A percentile compares a stretch with the other conserved stretches of the same genome.
Evolutionary conservation across 2,797 vertebrate genomes (phyloP).

Genomic region (Characodon lateralis): DNA sequence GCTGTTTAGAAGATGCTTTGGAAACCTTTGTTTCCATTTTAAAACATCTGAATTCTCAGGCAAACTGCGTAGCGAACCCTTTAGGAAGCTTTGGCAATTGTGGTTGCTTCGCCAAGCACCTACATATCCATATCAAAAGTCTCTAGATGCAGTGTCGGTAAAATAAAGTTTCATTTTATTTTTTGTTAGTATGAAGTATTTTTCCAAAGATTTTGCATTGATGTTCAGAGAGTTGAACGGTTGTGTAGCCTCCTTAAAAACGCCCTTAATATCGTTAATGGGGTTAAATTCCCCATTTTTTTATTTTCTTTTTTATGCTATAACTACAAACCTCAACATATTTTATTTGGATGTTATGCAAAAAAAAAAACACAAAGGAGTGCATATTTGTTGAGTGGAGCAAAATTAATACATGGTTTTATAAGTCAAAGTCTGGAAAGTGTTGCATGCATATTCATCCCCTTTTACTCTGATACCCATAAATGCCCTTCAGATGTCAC

Average conservation of each 20-base stretch:
- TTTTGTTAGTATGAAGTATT: not conserved
- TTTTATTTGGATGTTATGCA: too few species aligned
- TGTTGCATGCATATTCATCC: too few species aligned
- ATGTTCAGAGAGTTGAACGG: not conserved
- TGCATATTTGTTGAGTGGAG: too few species aligned
- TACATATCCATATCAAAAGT: not conserved
- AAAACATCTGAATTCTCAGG: not conserved
- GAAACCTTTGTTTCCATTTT: not conserved
- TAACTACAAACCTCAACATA: not conserved
- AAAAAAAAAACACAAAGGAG: too few species aligned
- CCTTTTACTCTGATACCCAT: too few species aligned
- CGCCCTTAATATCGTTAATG: not conserved
- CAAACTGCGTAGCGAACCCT: not conserved
- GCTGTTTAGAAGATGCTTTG: not conserved
- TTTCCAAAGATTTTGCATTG: not conserved
- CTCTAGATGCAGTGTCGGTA: not conserved
- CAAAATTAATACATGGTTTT: too few species aligned
- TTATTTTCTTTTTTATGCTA: not conserved
- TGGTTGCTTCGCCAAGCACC: not conserved
- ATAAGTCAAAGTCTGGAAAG: too few species aligned
- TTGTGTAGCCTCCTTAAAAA: not conserved
- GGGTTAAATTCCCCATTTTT: not conserved
- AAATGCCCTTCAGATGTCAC: not conserved
- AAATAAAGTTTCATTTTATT: not conserved
- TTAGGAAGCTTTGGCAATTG: not conserved